phyloP scores from a whole-genome alignment of 2,113 vertebrate species.

The Grallaria varia region DNA sequence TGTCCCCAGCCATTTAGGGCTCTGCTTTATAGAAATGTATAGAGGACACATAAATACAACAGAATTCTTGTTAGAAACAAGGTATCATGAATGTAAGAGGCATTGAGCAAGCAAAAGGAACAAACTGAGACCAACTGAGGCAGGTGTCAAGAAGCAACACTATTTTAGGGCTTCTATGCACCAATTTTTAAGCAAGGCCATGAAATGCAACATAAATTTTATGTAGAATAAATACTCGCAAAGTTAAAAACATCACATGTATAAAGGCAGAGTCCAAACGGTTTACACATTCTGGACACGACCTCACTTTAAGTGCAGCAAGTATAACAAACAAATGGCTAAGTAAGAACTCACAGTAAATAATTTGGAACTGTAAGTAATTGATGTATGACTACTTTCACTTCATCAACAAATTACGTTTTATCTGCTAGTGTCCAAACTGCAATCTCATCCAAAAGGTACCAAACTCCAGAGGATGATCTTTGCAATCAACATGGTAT shows the following conservation, averaged over 20 bases:
- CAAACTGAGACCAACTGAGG: not conserved
- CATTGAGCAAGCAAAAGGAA: not conserved
- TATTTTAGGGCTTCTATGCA: not conserved
- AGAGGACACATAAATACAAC: not conserved
- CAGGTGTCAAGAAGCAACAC: not conserved
- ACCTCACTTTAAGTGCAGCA: not conserved
- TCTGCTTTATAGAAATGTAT: not conserved
- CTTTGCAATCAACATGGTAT: not conserved
- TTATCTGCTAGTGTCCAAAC: not conserved
- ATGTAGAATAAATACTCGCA: not conserved
- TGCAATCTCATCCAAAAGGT: not conserved
- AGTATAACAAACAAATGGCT: not conserved
- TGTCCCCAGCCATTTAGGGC: not conserved
- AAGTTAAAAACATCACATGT: not conserved
- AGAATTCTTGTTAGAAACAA: not conserved
- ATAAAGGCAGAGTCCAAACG: not conserved
- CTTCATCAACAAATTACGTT: not conserved
- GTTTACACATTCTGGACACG: not conserved
- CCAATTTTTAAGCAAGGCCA: not conserved
- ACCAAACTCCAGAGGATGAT: conserved; percentile 2
- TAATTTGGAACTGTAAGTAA: not conserved
- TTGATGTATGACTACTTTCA: not conserved
- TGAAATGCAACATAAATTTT: not conserved
- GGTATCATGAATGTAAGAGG: not conserved
- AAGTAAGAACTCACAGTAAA: not conserved